Conservation (phyloP, 2,888 invertebrate genomes). For the Cantharis flavilabris region DNA sequence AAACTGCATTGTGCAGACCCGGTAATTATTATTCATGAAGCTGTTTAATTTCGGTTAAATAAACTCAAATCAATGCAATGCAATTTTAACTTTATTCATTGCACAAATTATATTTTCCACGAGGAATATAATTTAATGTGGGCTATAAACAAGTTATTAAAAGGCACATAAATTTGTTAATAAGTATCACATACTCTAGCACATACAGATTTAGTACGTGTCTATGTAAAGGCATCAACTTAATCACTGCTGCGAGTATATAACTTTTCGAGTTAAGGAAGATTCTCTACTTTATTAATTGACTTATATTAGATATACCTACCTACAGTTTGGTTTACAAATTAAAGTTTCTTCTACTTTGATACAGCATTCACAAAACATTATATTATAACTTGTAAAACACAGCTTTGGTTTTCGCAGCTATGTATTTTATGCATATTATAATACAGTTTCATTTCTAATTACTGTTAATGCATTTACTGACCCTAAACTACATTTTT, state of each 20-base stretch:
- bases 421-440: background rate
- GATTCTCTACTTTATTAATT: background rate
- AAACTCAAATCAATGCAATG: constrained; percentile 12
- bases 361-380: background rate
- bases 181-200: background rate
- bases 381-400: background rate
- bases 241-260: background rate
- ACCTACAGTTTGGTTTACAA: background rate
- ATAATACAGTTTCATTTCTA: background rate
- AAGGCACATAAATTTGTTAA: background rate
- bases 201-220: background rate
- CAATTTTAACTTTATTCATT: constrained; percentile 1
- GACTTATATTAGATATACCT: background rate
- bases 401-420: background rate
- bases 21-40: constrained; percentile 29
- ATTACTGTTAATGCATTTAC: background rate
- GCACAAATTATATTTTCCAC: background rate
- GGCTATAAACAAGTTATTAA: background rate
- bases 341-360: background rate
- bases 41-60: constrained; percentile 19
- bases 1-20: constrained; percentile 37
- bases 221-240: background rate
- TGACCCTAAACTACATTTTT: background rate
- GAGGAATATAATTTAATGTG: background rate
- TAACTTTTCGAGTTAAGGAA: background rate